These are phyloP conservation scores for Carcinoscorpius rotundicauda DNA, from an alignment of 1,140 invertebrate genomes.

Conservation along the genomic window DNA sequence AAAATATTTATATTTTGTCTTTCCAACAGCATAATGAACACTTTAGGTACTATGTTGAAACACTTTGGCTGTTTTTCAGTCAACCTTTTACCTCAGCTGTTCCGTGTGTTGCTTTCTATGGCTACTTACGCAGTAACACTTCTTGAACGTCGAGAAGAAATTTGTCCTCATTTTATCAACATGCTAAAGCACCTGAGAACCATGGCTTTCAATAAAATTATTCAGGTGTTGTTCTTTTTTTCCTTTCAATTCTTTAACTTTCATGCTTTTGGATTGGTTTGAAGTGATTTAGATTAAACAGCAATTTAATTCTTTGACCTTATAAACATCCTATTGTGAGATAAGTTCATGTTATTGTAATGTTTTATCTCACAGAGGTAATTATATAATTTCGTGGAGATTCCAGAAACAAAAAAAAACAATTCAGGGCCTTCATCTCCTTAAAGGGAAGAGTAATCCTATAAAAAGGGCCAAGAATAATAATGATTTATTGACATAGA, in stretches of 20 bases:
- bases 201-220: constrained; percentile 27
- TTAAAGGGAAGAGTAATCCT: too few species aligned
- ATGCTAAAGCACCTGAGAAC: constrained; percentile 51
- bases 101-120: constrained; percentile 58
- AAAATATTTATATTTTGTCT: not conserved
- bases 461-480: too few species aligned
- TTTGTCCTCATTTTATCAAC: constrained; percentile 28
- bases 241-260: not conserved
- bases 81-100: constrained; percentile 49
- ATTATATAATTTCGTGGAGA: too few species aligned
- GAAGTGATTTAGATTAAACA: constrained; percentile 2
- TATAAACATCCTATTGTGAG: too few species aligned
- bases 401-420: too few species aligned
- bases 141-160: constrained; percentile 32
- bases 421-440: too few species aligned
- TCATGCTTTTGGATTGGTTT: constrained; percentile 4
- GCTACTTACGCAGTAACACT: constrained; percentile 47
- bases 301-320: too few species aligned
- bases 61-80: constrained; percentile 67
- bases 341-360: too few species aligned
- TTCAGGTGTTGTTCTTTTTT: constrained; percentile 26
- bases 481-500: too few species aligned
- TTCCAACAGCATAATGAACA: constrained; percentile 15
- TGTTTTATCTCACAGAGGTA: too few species aligned
- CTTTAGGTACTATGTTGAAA: constrained; percentile 60